These are phyloP conservation scores for Progne subis DNA, from an alignment of 2,113 vertebrate genomes.

Conservation along the genomic window DNA sequence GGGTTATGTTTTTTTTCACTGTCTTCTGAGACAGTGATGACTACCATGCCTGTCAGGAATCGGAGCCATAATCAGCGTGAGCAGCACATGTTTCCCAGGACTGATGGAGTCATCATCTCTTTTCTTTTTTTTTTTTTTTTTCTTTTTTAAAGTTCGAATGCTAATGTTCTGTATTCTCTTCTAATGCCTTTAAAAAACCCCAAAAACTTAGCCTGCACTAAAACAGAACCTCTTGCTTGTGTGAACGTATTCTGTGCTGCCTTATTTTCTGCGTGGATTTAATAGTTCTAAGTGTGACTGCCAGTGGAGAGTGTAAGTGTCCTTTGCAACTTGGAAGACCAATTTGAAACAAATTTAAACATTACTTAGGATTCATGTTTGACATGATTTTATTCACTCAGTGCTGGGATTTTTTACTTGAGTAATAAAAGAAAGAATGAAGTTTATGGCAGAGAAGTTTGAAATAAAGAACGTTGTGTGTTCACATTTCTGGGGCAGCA, in stretches of 20 bases:
- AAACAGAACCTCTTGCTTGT: not conserved
- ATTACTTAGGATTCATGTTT: not conserved
- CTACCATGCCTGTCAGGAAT: not conserved
- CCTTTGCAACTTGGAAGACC: not conserved
- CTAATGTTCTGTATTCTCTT: not conserved
- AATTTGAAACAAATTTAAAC: not conserved
- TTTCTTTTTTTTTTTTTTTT: not conserved
- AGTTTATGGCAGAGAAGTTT: not conserved
- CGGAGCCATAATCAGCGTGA: not conserved
- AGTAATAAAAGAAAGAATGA: not conserved
- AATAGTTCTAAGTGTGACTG: not conserved
- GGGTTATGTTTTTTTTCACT: not conserved
- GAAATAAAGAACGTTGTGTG: not conserved
- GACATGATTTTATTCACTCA: not conserved
- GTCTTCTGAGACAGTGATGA: not conserved
- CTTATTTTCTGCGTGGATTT: not conserved
- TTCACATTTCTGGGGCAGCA: not conserved
- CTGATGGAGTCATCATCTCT: rapidly evolving
- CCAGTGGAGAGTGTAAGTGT: not conserved
- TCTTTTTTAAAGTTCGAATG: not conserved
- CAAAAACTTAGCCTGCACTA: not conserved
- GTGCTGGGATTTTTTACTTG: not conserved
- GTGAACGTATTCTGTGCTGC: not conserved
- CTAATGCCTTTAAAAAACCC: not conserved
- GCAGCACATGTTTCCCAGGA: not conserved